These are phyloP conservation scores for Lithophane ornitopus DNA, from an alignment of 2,888 invertebrate genomes.

Conservation along the genomic window DNA sequence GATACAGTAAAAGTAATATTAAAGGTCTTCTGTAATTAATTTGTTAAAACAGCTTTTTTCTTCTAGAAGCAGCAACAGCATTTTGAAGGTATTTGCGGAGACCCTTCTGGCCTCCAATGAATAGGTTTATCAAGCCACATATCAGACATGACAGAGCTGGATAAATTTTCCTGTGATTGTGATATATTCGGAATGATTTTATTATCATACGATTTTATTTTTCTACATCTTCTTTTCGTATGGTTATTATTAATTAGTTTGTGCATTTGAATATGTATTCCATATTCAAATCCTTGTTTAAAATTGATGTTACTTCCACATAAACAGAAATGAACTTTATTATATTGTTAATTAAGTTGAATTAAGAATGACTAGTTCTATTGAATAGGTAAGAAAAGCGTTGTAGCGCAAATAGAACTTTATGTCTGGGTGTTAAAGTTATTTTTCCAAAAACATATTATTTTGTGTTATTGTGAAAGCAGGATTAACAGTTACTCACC, in stretches of 20 bases:
- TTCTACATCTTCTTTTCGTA: too few species aligned
- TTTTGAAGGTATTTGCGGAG: neutral
- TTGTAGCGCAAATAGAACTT: neutral
- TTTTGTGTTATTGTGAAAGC: neutral
- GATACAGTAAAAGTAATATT: neutral
- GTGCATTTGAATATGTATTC: neutral
- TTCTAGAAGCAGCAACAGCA: neutral
- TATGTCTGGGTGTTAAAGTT: neutral
- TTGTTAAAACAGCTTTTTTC: neutral
- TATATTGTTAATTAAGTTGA: neutral
- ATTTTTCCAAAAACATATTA: neutral
- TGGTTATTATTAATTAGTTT: too few species aligned
- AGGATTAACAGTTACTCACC: slow-evolving; percentile 25
- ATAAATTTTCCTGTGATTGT: too few species aligned
- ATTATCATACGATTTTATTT: too few species aligned
- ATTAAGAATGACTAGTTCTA: neutral
- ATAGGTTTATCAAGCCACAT: neutral
- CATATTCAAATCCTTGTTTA: neutral
- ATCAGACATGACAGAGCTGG: neutral
- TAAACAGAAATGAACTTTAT: neutral
- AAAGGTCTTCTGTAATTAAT: neutral
- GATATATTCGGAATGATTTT: too few species aligned
- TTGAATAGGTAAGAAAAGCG: neutral
- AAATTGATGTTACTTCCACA: neutral
- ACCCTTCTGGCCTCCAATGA: neutral